Percentiles rank a stretch among this genome's conserved stretches.
phyloP scores from a whole-genome alignment of 2,113 vertebrate genomes.

The Clarias macrocephalus region DNA sequence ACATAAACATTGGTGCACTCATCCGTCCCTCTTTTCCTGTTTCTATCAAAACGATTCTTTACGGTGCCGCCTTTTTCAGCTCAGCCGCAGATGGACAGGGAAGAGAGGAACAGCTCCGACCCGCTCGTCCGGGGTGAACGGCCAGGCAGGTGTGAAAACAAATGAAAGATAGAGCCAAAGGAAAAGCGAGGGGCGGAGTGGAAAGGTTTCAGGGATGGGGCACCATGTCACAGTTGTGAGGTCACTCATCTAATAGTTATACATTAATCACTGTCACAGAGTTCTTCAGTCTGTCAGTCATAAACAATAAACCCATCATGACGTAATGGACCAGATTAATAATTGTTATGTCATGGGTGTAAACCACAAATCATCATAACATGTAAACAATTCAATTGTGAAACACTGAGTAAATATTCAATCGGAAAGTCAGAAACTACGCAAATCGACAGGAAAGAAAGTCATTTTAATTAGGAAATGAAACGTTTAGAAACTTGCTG shows the following conservation, averaged over 20 bases:
- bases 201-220: conserved; percentile 39
- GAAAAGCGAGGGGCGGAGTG: conserved; percentile 31
- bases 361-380: not conserved
- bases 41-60: conserved; percentile 46
- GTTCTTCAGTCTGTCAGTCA: not conserved
- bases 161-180: conserved; percentile 28
- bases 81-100: conserved; percentile 28
- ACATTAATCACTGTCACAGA: conserved; percentile 72
- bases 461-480: not conserved
- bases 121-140: conserved; percentile 26
- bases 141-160: conserved; percentile 71
- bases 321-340: not conserved
- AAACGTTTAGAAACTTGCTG: not conserved
- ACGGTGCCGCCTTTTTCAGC: conserved; percentile 50
- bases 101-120: not conserved
- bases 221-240: conserved; percentile 35
- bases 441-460: not conserved
- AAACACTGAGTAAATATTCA: not conserved
- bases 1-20: conserved; percentile 50
- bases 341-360: not conserved
- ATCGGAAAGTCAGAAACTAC: not conserved
- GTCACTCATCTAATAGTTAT: conserved; percentile 60
- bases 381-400: not conserved
- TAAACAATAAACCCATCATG: not conserved
- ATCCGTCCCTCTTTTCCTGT: conserved; percentile 50